These are phyloP conservation scores for Lepus oiostolus DNA, from an alignment of 2,797 vertebrate genomes.

Conservation along the genomic window DNA sequence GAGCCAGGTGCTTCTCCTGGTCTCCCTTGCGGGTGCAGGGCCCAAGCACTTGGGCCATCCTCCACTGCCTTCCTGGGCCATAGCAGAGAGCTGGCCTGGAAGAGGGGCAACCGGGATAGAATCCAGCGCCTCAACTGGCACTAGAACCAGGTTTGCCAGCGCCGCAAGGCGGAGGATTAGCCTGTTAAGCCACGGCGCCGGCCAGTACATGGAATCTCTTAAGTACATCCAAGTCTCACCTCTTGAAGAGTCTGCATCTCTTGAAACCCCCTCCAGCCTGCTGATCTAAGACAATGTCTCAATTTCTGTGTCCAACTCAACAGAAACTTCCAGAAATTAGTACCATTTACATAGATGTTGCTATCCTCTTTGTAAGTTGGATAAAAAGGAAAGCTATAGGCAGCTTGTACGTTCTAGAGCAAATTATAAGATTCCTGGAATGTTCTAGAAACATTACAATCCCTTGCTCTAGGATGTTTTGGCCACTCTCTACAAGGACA, in stretches of 20 bases:
- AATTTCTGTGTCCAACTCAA: conserved; percentile 50
- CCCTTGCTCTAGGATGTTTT: conserved; percentile 60
- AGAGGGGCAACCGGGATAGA: too few relatives aligned
- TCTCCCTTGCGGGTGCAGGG: too few relatives aligned
- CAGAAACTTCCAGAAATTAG: neutral
- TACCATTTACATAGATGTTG: neutral
- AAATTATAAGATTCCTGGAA: conserved; percentile 19
- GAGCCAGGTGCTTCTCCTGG: too few relatives aligned
- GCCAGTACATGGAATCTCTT: neutral
- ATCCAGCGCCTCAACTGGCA: too few relatives aligned
- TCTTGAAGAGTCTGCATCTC: conserved; percentile 10
- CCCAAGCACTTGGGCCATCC: too few relatives aligned
- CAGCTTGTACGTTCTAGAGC: neutral
- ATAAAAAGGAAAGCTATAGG: conserved; percentile 42
- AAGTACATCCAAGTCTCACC: neutral
- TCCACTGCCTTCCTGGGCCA: too few relatives aligned
- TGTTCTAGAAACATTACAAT: conserved; percentile 47
- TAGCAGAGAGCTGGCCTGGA: too few relatives aligned
- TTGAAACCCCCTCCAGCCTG: conserved; percentile 4
- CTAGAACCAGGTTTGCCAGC: too few relatives aligned
- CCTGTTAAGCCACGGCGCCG: too few relatives aligned
- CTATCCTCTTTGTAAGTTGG: neutral
- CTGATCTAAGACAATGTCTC: neutral
- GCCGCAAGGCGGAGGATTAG: too few relatives aligned
- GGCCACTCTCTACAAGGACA: neutral